A percentile compares a stretch with the other conserved stretches of the same genome.
phyloP scores from a whole-genome alignment of 2,797 vertebrate genomes.

The Triplophysa yarkandensis region DNA sequence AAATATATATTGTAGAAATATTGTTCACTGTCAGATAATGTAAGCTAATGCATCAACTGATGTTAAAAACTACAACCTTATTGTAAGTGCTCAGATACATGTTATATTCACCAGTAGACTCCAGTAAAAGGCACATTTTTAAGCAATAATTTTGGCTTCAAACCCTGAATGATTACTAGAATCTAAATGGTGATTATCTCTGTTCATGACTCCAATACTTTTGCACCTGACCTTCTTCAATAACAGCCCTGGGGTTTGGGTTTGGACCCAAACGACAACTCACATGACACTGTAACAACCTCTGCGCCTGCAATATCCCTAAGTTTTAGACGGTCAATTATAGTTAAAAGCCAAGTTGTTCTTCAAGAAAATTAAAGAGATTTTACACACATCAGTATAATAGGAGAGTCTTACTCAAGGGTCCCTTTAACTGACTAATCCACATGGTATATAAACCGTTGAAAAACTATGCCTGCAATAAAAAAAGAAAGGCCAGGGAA shows the following conservation, averaged over 20 bases:
- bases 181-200: constrained; percentile 1
- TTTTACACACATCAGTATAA: constrained; percentile 31
- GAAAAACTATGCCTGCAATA: constrained; percentile 9
- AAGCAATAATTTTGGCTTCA: background rate
- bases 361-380: constrained; percentile 15
- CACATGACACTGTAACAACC: background rate
- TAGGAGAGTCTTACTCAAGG: constrained; percentile 17
- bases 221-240: constrained; percentile 12
- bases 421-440: constrained; percentile 6
- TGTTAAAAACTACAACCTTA: no score
- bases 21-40: no score
- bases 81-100: background rate
- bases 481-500: constrained; percentile 22
- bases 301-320: background rate
- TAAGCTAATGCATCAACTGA: no score
- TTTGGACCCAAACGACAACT: constrained; percentile 6
- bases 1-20: no score
- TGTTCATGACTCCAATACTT: background rate
- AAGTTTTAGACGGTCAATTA: background rate
- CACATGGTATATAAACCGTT: constrained; percentile 3
- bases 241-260: constrained; percentile 22
- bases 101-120: constrained; percentile 19
- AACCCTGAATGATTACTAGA: constrained; percentile 18
- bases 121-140: constrained; percentile 18
- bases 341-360: background rate